Evolutionary conservation across 1,140 invertebrate species (phyloP).

Genomic region (Sitodiplosis mosellana): DNA sequence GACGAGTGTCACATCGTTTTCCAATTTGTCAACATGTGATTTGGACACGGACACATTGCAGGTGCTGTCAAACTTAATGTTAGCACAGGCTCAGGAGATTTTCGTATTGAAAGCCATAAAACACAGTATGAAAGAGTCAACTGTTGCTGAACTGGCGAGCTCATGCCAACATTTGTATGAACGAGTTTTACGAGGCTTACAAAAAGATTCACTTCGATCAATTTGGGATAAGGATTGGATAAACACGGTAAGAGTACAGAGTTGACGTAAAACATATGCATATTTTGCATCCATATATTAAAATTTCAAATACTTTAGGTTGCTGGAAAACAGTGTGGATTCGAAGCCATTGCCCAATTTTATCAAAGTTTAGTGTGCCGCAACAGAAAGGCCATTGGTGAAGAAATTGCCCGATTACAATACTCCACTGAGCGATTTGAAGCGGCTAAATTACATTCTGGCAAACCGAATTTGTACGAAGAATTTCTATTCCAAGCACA

Average conservation of each 20-base stretch:
- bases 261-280: not conserved
- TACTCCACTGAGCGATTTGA: conserved; percentile 61
- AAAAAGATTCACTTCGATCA: conserved; percentile 62
- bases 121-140: conserved; percentile 87
- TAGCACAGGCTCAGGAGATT: conserved; percentile 95
- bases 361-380: conserved; percentile 74
- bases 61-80: conserved; percentile 73
- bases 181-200: conserved; percentile 74
- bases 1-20: conserved; percentile 65
- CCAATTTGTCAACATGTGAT: conserved; percentile 85
- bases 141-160: conserved; percentile 79
- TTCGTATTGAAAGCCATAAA: conserved; percentile 87
- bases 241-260: conserved; percentile 31
- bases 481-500: conserved; percentile 55
- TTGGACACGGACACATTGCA: conserved; percentile 78
- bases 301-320: too few species aligned
- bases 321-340: conserved; percentile 71
- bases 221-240: conserved; percentile 87
- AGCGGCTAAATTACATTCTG: conserved; percentile 45
- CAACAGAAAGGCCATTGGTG: conserved; percentile 66
- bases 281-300: too few species aligned
- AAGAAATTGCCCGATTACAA: conserved; percentile 78
- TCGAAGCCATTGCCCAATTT: conserved; percentile 74
- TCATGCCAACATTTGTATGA: conserved; percentile 87
- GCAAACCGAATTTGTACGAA: conserved; percentile 42